Base-by-base conservation (phyloP, 2,113 vertebrate species). In the Ceyx cyanopectus region DNA sequence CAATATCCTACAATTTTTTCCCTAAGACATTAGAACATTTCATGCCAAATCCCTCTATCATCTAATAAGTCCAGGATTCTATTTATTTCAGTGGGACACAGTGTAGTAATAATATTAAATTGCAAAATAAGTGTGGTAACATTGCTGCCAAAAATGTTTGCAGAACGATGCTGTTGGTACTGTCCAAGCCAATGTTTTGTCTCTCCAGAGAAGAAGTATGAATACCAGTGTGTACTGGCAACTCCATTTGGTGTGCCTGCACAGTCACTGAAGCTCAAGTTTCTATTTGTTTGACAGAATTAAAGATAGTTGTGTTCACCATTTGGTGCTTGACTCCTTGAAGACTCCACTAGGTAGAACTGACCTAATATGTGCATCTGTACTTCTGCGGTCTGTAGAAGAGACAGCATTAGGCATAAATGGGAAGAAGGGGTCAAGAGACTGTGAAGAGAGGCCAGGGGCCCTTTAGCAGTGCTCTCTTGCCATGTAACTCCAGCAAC, bases 71-170 rank as follows among this genome's bases (percentile, higher is more conserved):
- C 51, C 32, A 80, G 43, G 69, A 82, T 87, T 60, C 40, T 68
- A 27, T 61, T 87, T 88, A 67, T 91, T 87, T 90, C 57, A 34
- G 24, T 86, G 56, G 22, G 56, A 80, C 8, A 32, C 67, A 9
- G 37, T 24, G 19, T 61, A 87, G 92, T 89, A 85, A 93, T 87
- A 85, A 48, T 34, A 92, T 74, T 82, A 74, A 27, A 51, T 45
- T 80, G 60, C 68, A 93, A 92, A 85, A 65, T 54, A 76, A 80
- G 48, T 10, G n/a, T n/a, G 57, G 60, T 45, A 81, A 80, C 22
- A 23, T 15, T 0, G 0, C 75, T 94, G 84, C 84, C 89, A 92
- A 84, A 90, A 93, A 62, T 41, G 20, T n/a, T 82, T 0, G 0
- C 60, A 57, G 74, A 82, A 80, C 48, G 45, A 84, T 53, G 56